phyloP scores from a whole-genome alignment of 1,140 invertebrate species.

The Lepidurus arcticus region DNA sequence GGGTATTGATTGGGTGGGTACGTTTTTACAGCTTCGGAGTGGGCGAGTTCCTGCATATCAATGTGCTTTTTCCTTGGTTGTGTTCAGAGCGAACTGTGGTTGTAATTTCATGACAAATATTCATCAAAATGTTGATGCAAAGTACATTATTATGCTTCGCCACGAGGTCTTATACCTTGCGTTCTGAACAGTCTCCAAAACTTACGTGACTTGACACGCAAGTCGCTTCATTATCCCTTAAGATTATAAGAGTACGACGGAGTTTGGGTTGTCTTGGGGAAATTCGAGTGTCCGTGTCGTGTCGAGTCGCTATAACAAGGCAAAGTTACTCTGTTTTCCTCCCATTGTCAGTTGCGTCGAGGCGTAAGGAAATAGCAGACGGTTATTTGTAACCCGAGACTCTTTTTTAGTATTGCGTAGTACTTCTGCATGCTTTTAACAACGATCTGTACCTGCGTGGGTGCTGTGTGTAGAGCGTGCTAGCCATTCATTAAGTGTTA shows the following conservation, averaged over 20 bases:
- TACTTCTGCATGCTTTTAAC: too few relatives aligned
- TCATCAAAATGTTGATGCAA: neutral
- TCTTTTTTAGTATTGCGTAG: too few relatives aligned
- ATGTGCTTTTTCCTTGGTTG: neutral
- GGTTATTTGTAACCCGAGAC: neutral
- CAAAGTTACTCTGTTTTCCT: neutral
- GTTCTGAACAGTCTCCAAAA: neutral
- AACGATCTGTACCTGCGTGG: too few relatives aligned
- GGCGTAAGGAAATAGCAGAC: neutral
- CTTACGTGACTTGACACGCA: constrained; percentile 4
- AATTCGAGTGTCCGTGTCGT: neutral
- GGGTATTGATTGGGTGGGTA: constrained; percentile 12
- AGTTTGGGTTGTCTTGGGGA: neutral
- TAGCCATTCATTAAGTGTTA: neutral
- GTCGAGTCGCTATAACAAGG: neutral
- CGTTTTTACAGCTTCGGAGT: neutral
- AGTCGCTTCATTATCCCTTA: neutral
- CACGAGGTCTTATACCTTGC: constrained; percentile 11
- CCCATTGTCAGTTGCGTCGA: neutral
- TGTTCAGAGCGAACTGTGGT: neutral
- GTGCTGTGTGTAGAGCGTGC: neutral
- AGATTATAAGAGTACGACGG: neutral
- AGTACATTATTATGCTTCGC: neutral
- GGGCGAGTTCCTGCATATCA: neutral
- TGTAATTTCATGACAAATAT: constrained; percentile 6